phyloP scores from a whole-genome alignment of 2,797 vertebrate species.

The Xenentodon cancila region DNA sequence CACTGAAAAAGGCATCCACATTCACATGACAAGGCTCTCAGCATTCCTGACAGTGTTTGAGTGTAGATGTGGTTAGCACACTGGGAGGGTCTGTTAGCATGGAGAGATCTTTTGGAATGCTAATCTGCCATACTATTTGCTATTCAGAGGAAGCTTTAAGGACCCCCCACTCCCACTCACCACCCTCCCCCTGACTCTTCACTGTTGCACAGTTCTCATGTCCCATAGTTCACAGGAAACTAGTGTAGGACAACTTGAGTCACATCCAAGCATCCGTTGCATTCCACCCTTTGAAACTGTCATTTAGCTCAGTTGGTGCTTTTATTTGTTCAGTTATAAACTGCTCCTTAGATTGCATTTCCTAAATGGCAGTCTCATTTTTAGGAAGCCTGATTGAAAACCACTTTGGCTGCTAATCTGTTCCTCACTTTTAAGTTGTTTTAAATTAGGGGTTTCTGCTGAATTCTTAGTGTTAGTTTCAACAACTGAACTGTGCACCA shows the following conservation, averaged over 20 bases:
- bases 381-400: slow-evolving; percentile 33
- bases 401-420: slow-evolving; percentile 27
- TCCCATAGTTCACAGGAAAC: slow-evolving; percentile 44
- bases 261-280: slow-evolving; percentile 43
- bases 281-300: slow-evolving; percentile 37
- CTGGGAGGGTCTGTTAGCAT: slow-evolving; percentile 64
- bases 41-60: slow-evolving; percentile 57
- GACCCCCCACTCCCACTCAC: slow-evolving; percentile 9
- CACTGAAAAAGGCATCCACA: slow-evolving; percentile 19
- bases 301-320: slow-evolving; percentile 15
- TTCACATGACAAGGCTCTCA: slow-evolving; percentile 54
- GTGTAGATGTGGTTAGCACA: slow-evolving; percentile 56
- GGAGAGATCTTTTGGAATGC: slow-evolving; percentile 74
- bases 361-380: slow-evolving; percentile 17
- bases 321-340: slow-evolving; percentile 24
- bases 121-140: slow-evolving; percentile 68
- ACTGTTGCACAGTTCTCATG: slow-evolving; percentile 39
- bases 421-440: slow-evolving; percentile 39
- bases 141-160: slow-evolving; percentile 53
- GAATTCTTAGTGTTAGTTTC: background rate
- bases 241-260: slow-evolving; percentile 46
- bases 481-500: too few species aligned
- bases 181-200: slow-evolving; percentile 14
- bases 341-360: slow-evolving; percentile 26
- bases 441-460: slow-evolving; percentile 29